A percentile compares a stretch with the other conserved stretches of the same genome.
phyloP scores from a whole-genome alignment of 2,113 vertebrate genomes.

The Anthoscopus minutus region DNA sequence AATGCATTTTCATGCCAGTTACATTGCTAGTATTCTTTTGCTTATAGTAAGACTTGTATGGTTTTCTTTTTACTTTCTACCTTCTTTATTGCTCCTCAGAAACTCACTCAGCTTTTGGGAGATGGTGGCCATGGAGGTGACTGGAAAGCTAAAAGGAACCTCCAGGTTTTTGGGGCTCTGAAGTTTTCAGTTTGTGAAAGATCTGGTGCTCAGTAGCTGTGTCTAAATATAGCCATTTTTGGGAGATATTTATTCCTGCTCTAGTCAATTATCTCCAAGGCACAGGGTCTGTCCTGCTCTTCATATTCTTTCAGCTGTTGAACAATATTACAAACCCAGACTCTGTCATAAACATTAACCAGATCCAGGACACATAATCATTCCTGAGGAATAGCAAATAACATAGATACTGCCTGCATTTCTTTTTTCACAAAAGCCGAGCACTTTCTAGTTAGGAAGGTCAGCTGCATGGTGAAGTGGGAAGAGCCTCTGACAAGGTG shows the following conservation, averaged over 20 bases:
- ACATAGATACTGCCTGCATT: not conserved
- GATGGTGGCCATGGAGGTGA: not conserved
- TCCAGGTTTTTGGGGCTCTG: not conserved
- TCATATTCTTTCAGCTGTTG: not conserved
- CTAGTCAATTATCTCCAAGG: not conserved
- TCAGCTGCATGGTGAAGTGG: not conserved
- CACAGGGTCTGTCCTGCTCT: not conserved
- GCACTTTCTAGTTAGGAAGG: not conserved
- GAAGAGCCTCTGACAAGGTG: not conserved
- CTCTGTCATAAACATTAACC: not conserved
- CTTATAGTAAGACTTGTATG: not conserved
- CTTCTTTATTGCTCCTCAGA: not conserved
- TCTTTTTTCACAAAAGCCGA: not conserved
- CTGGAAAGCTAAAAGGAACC: not conserved
- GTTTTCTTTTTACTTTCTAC: not conserved
- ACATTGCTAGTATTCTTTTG: not conserved
- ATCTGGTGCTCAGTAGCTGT: not conserved
- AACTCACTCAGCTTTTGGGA: not conserved
- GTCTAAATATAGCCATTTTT: not conserved
- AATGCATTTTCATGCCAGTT: not conserved
- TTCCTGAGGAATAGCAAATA: not conserved
- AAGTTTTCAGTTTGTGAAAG: not conserved
- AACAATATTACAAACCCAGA: not conserved
- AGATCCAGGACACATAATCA: not conserved
- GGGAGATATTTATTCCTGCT: not conserved